phyloP scores from a whole-genome alignment of 2,113 vertebrate species.

The Gambusia affinis region DNA sequence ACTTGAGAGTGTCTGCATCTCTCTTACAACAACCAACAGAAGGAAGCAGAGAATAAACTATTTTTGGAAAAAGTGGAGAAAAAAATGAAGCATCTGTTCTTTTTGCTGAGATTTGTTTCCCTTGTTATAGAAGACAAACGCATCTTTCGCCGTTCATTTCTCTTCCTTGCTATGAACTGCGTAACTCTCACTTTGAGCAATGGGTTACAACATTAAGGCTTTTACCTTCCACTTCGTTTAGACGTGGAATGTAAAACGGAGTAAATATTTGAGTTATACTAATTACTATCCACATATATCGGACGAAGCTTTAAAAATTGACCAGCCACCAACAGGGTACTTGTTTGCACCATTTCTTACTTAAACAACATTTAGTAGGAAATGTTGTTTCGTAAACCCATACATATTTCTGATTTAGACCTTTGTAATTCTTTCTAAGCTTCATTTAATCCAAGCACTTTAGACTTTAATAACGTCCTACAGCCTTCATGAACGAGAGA shows the following conservation, averaged over 20 bases:
- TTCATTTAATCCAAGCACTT: neutral
- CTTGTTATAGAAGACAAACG: neutral
- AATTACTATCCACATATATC: too few relatives aligned
- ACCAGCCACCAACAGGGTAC: too few relatives aligned
- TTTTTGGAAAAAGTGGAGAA: neutral
- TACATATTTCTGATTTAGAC: neutral
- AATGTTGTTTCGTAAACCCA: neutral
- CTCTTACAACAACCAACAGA: neutral
- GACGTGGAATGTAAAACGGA: neutral
- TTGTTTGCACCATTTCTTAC: too few relatives aligned
- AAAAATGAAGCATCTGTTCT: neutral
- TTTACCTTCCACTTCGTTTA: neutral
- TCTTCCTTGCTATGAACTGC: neutral
- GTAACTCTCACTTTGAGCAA: neutral
- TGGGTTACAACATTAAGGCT: neutral
- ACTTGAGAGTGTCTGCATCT: neutral
- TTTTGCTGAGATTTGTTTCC: conserved; percentile 6
- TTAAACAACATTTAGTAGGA: too few relatives aligned
- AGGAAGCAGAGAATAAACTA: neutral
- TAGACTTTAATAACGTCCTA: neutral
- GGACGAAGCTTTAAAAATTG: too few relatives aligned
- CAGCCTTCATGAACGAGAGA: too few relatives aligned
- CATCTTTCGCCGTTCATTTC: neutral
- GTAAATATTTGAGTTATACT: too few relatives aligned
- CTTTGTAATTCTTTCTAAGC: neutral